These are phyloP conservation scores for Oreochromis niloticus DNA, from an alignment of 2,113 vertebrate genomes.

Conservation along the genomic window DNA sequence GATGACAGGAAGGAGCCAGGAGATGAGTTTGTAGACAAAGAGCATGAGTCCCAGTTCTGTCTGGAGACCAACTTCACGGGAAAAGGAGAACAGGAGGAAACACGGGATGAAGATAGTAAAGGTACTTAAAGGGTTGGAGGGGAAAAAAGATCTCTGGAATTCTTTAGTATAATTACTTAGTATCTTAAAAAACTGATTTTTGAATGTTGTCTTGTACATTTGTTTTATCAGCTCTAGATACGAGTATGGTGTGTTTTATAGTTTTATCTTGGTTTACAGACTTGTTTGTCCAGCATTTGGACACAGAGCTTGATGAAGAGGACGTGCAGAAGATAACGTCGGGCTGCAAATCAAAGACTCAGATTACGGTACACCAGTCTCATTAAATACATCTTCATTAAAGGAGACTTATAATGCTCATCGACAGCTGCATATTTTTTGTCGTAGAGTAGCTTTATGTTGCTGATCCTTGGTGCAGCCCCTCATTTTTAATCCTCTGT, in stretches of 20 bases:
- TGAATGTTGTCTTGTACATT: not conserved
- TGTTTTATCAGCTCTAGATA: not conserved
- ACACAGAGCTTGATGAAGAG: slow-evolving; percentile 80
- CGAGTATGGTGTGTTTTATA: not conserved
- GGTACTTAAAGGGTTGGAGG: slow-evolving; percentile 20
- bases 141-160: not conserved
- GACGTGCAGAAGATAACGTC: slow-evolving; percentile 76
- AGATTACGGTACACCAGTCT: slow-evolving; percentile 71
- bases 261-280: slow-evolving; percentile 66
- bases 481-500: not conserved
- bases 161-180: accelerated
- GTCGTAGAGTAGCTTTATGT: not conserved
- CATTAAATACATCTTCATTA: not conserved
- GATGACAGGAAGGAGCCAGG: not conserved
- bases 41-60: slow-evolving; percentile 87
- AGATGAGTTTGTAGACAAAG: slow-evolving; percentile 80
- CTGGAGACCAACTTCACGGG: slow-evolving; percentile 86
- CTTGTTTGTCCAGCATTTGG: slow-evolving; percentile 80
- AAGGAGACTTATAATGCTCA: not conserved
- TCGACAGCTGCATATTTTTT: too few species aligned
- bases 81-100: slow-evolving; percentile 38
- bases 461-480: not conserved
- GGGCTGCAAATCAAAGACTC: slow-evolving; percentile 67
- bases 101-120: not conserved
- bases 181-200: not conserved